phyloP scores from a whole-genome alignment of 2,888 invertebrate genomes.

The Ophraella communa region DNA sequence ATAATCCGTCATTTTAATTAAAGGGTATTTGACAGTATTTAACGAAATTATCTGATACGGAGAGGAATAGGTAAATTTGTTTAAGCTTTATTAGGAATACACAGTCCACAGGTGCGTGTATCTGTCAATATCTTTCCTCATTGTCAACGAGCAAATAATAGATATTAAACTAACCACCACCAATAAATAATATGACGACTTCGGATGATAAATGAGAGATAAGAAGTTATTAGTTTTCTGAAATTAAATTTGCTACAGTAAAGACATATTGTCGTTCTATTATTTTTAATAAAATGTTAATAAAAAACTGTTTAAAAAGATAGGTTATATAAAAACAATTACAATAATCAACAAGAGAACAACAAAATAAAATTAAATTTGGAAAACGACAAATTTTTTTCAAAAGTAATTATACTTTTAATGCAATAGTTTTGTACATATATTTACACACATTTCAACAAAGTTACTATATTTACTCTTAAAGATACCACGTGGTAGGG shows the following conservation, averaged over 20 bases:
- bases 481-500: neutral
- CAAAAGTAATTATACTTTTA: too few relatives aligned
- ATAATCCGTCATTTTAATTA: constrained; percentile 35
- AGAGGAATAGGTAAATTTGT: constrained; percentile 31
- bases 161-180: constrained; percentile 14
- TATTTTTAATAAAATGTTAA: too few relatives aligned
- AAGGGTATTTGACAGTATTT: constrained; percentile 31
- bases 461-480: neutral
- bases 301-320: too few relatives aligned
- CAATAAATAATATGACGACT: constrained; percentile 11
- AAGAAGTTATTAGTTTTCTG: constrained; percentile 10
- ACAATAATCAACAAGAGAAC: too few relatives aligned
- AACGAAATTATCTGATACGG: constrained; percentile 33
- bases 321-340: too few relatives aligned
- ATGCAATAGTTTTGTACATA: too few relatives aligned
- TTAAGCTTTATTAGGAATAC: constrained; percentile 32
- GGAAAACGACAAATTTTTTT: too few relatives aligned
- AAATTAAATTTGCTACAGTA: neutral
- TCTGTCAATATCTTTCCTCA: neutral
- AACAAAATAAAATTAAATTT: too few relatives aligned
- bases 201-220: constrained; percentile 4
- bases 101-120: constrained; percentile 27
- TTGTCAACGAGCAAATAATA: constrained; percentile 17
- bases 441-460: neutral
- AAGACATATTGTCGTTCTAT: neutral